Conservation (phyloP, 1,140 invertebrate species). For the Globodera ellingtonae region DNA sequence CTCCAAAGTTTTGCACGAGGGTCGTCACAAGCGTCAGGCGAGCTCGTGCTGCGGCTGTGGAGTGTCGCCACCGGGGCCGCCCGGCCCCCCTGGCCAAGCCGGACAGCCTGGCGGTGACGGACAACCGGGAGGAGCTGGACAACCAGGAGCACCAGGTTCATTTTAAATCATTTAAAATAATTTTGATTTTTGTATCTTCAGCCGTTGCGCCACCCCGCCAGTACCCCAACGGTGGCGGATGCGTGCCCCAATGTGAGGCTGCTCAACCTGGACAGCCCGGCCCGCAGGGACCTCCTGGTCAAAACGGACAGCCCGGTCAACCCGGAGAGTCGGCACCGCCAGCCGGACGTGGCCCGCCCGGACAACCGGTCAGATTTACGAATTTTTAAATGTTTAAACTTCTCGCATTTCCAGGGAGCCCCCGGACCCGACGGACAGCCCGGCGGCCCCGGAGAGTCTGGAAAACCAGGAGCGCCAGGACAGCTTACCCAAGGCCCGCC, state of each 20-base stretch:
- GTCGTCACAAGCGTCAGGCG: constrained; percentile 13
- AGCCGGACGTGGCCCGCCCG: constrained; percentile 34
- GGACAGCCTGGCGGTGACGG: constrained; percentile 3
- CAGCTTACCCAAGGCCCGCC: constrained; percentile 24
- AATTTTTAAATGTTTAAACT: neutral
- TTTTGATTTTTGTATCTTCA: neutral
- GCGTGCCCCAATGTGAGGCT: constrained; percentile 2
- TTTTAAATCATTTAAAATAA: neutral
- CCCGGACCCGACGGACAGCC: constrained; percentile 29
- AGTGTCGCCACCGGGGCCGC: constrained; percentile 8
- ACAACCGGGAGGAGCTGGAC: constrained; percentile 7
- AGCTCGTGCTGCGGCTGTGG: constrained; percentile 19
- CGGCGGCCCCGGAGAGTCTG: constrained; percentile 13
- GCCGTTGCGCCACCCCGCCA: constrained; percentile 2
- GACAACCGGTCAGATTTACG: constrained; percentile 19
- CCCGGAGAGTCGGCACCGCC: constrained; percentile 29
- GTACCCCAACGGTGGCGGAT: neutral
- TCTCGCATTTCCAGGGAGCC: neutral
- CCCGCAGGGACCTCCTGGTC: constrained; percentile 44
- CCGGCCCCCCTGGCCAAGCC: constrained; percentile 15
- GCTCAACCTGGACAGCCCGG: constrained; percentile 7
- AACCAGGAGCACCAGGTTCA: constrained; percentile 9
- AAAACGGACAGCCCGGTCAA: constrained; percentile 28
- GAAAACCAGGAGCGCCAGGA: constrained; percentile 14
- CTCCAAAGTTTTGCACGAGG: neutral